Conservation (phyloP, 2,888 invertebrate genomes). For the Caenorhabditis panamensis region DNA sequence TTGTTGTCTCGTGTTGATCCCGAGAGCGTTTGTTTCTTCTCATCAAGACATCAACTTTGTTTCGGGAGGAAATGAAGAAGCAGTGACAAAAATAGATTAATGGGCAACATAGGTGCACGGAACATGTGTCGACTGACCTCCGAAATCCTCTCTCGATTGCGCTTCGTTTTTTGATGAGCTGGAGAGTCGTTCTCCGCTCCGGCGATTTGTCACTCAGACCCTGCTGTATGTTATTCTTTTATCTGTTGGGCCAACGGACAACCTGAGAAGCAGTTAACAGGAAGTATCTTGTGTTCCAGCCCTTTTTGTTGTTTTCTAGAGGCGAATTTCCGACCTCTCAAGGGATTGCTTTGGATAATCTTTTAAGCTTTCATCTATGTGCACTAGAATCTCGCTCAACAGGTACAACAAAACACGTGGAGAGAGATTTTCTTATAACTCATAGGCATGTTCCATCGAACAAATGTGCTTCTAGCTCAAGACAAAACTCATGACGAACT, state of each 20-base stretch:
- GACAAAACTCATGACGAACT: too few species aligned
- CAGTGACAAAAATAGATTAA: conserved; percentile 58
- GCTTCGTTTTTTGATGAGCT: conserved; percentile 52
- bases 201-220: conserved; percentile 46
- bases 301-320: too few species aligned
- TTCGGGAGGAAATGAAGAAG: background rate
- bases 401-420: too few species aligned
- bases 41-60: conserved; percentile 12
- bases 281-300: too few species aligned
- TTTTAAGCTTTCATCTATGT: too few species aligned
- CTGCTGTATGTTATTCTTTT: conserved; percentile 44
- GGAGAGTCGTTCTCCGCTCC: conserved; percentile 38
- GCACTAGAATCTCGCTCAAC: too few species aligned
- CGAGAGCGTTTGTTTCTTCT: conserved; percentile 31
- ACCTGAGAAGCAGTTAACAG: background rate
- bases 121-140: conserved; percentile 59
- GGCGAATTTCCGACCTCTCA: too few species aligned
- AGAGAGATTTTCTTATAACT: too few species aligned
- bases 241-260: background rate
- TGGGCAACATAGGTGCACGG: conserved; percentile 55
- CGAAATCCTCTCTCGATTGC: conserved; percentile 16
- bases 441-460: too few species aligned
- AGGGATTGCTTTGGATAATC: too few species aligned
- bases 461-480: too few species aligned
- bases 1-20: conserved; percentile 50